phyloP scores from a whole-genome alignment of 2,113 vertebrate species.

The rabbit (Oryctolagus cuniculus) region DNA sequence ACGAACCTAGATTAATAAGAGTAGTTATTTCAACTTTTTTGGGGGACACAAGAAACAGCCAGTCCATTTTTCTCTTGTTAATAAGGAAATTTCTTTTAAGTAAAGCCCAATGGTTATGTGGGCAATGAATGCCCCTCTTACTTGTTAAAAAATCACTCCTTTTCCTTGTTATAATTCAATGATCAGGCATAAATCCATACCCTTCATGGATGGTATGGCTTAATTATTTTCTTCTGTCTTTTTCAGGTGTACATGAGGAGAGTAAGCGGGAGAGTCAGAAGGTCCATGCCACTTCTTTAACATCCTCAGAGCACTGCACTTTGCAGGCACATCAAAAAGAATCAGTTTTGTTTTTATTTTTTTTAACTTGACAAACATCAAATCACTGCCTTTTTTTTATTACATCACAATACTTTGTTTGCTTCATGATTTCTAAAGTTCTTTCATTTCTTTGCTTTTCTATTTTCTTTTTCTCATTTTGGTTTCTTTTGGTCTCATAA shows the following conservation, averaged over 20 bases:
- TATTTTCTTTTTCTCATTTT: neutral
- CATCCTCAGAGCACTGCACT: rapidly evolving
- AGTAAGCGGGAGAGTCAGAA: neutral
- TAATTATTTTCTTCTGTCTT: neutral
- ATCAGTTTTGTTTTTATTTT: neutral
- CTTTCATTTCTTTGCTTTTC: neutral
- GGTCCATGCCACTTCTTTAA: neutral
- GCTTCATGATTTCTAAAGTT: neutral
- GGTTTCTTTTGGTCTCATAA: neutral
- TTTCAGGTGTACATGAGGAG: neutral
- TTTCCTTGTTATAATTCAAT: neutral
- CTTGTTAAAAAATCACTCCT: neutral
- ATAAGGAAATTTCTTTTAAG: neutral
- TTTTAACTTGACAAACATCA: constrained; percentile 9
- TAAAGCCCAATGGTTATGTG: neutral
- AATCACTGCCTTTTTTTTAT: neutral
- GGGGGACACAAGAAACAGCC: neutral
- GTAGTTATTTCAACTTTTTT: neutral
- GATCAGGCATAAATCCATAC: neutral
- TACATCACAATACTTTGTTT: neutral
- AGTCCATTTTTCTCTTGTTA: neutral
- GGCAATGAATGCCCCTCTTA: neutral
- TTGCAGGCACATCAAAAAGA: neutral
- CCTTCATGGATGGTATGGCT: neutral
- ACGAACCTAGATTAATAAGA: neutral